Evolutionary conservation across 1,140 invertebrate genomes (phyloP).

Genomic region (Orchesella cincta): DNA sequence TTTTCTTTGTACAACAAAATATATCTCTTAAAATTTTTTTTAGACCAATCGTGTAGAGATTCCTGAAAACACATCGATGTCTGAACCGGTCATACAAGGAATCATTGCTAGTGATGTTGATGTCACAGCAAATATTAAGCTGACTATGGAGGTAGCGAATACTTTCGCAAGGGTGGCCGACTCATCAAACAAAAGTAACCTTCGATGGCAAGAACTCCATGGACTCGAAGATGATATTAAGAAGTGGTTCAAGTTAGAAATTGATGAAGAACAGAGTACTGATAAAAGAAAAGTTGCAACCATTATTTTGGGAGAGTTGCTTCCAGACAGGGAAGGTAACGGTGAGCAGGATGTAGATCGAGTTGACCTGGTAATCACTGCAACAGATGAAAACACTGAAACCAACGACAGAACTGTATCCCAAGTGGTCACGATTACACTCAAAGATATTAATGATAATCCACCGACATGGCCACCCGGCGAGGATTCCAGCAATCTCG

Average conservation of each 20-base stretch:
- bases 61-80: background rate
- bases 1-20: too few species aligned
- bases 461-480: background rate
- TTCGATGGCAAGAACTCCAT: background rate
- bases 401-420: background rate
- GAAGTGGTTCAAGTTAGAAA: background rate
- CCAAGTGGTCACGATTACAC: background rate
- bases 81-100: background rate
- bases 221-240: background rate
- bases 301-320: background rate
- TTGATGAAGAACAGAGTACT: background rate
- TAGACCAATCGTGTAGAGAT: too few species aligned
- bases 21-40: too few species aligned
- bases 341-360: background rate
- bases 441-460: background rate
- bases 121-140: background rate
- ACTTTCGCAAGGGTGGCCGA: background rate
- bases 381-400: background rate
- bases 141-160: background rate
- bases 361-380: background rate
- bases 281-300: background rate
- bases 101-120: background rate
- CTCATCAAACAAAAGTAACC: background rate
- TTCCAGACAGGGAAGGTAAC: background rate
- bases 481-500: background rate